Evolutionary conservation across 1,140 invertebrate species (phyloP), one percentile per base, ranked within the genome.

Genomic region (Platyura marginata): DNA sequence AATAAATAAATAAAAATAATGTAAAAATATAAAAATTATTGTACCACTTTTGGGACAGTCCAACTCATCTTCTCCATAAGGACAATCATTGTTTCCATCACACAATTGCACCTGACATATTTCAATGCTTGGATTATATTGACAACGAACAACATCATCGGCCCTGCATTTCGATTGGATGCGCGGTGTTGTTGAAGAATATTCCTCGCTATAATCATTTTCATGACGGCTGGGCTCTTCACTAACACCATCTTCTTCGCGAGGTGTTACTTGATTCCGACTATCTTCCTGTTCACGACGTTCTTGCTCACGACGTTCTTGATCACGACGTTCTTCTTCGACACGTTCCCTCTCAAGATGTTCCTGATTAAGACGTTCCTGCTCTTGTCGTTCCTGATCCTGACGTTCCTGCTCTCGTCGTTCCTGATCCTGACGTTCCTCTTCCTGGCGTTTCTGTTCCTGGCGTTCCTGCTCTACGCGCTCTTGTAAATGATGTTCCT

Each of bases 11-110:
- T n/a, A n/a, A n/a, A n/a, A n/a, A n/a, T n/a, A n/a, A n/a, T n/a
- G n/a, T n/a, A n/a, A n/a, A n/a, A n/a, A n/a, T n/a, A n/a, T n/a
- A 34, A 18, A 20, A 18, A 29, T 8, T 1, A 25, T 34, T 46
- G 22, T 21, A 41, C 40, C 11, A 19, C 5, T 11, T 10, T 36
- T 21, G 39, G 48, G 39, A 48, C 69, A 71, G 37, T 63, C 47
- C 10, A 47, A 40, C 53, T 73, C 71, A 54, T 75, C 73, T 33
- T 59, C 57, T 15, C 66, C 66, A 51, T 74, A 67, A 3, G 63
- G 59, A 57, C 77, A 79, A 51, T 78, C 66, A 2, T 19, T 19
- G 3, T 43, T 51, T 22, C 68, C 68, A 55, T 78, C 74, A 52
- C 73, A 76, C 22, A 49, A 46, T 49, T 72, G 64, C 45, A 64